Evolutionary conservation across 92 coral and sea anemone species (phyloP).

Genomic region (Isaurus tuberculatus): DNA sequence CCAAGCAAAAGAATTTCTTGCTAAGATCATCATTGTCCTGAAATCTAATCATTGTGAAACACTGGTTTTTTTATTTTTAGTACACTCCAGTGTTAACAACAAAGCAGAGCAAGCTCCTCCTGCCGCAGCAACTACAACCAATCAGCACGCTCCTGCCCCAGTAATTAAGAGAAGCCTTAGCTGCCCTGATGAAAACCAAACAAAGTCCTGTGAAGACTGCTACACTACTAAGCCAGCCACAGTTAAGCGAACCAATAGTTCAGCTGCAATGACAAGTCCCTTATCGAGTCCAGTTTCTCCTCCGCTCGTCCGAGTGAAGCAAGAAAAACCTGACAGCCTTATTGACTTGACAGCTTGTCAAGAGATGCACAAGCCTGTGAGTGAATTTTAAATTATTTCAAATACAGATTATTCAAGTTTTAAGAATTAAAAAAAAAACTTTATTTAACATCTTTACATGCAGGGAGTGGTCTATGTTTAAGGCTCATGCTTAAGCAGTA

Average conservation of each 20-base stretch:
- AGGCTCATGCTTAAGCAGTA: too few species aligned
- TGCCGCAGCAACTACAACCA: neutral
- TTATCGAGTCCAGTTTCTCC: constrained; percentile 59
- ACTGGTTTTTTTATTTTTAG: neutral
- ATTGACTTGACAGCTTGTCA: constrained; percentile 68
- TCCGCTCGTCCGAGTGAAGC: constrained; percentile 62
- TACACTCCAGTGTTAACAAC: constrained; percentile 36
- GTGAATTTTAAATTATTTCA: neutral
- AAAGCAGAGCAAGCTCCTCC: constrained; percentile 16
- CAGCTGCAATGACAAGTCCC: constrained; percentile 60
- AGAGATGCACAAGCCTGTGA: constrained; percentile 67
- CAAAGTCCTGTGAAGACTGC: neutral
- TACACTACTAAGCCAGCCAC: constrained; percentile 2
- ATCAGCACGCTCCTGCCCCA: constrained; percentile 37
- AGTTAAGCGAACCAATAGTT: constrained; percentile 72
- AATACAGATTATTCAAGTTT: too few species aligned
- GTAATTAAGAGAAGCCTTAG: constrained; percentile 72
- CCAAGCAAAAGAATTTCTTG: too few species aligned
- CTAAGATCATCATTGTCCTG: too few species aligned
- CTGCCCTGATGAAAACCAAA: constrained; percentile 49
- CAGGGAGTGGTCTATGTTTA: too few species aligned
- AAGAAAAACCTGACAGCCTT: constrained; percentile 70
- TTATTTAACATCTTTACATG: too few species aligned
- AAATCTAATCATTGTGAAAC: neutral
- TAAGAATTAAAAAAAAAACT: too few species aligned